Conservation (phyloP, 1,140 invertebrate genomes). For the Drosophila nannoptera region DNA sequence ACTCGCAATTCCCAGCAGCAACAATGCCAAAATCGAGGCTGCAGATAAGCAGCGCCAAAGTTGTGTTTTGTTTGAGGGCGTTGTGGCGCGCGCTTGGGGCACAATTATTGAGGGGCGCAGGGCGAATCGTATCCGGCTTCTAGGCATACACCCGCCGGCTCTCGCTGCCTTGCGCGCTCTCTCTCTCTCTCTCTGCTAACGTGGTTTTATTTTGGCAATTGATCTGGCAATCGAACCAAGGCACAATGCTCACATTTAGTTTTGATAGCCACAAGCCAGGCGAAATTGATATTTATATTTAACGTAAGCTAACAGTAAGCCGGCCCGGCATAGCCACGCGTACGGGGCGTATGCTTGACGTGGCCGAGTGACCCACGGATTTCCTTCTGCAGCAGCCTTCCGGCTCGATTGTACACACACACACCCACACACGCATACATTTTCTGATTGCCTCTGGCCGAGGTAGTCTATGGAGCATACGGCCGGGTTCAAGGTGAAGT, state of each 20-base stretch:
- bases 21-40: slow-evolving; percentile 43
- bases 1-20: background rate
- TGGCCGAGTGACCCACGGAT: slow-evolving; percentile 61
- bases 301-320: slow-evolving; percentile 71
- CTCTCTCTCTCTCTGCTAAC: slow-evolving; percentile 20
- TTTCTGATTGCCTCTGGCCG: slow-evolving; percentile 1
- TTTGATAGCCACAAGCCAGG: slow-evolving; percentile 42
- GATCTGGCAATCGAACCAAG: slow-evolving; percentile 64
- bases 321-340: slow-evolving; percentile 8
- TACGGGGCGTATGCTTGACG: slow-evolving; percentile 67
- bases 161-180: slow-evolving; percentile 7
- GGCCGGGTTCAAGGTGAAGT: background rate
- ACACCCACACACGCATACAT: background rate
- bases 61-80: slow-evolving; percentile 72
- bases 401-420: slow-evolving; percentile 10
- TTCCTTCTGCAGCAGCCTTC: slow-evolving; percentile 53
- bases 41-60: slow-evolving; percentile 65
- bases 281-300: slow-evolving; percentile 76
- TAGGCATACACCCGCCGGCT: background rate
- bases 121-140: slow-evolving; percentile 3
- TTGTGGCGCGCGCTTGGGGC: slow-evolving; percentile 63
- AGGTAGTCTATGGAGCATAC: background rate
- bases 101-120: slow-evolving; percentile 28
- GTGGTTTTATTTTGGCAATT: slow-evolving; percentile 69
- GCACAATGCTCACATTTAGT: slow-evolving; percentile 63